phyloP scores from a whole-genome alignment of 1,140 invertebrate species.

The Plectus sambesii region DNA sequence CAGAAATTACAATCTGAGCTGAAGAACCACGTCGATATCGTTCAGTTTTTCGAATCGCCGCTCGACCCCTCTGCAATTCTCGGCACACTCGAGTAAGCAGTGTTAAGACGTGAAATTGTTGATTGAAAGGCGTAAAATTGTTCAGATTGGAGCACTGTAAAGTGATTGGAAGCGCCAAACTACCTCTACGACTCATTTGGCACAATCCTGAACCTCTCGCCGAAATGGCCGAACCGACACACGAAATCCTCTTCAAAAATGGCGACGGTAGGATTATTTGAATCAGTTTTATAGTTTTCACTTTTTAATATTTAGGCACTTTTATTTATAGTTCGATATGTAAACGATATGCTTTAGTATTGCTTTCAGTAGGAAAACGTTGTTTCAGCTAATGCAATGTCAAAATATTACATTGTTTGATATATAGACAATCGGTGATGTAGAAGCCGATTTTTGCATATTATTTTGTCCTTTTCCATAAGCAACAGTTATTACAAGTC shows the following conservation, averaged over 20 bases:
- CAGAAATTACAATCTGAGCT: slow-evolving; percentile 52
- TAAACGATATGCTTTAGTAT: too few species aligned
- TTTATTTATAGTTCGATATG: slow-evolving; percentile 7
- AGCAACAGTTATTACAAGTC: too few species aligned
- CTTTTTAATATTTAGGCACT: background rate
- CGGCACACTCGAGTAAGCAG: slow-evolving; percentile 45
- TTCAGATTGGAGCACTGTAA: slow-evolving; percentile 64
- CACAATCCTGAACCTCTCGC: slow-evolving; percentile 63
- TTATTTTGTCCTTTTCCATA: too few species aligned
- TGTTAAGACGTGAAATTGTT: background rate
- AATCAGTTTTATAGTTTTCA: too few species aligned
- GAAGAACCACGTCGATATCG: slow-evolving; percentile 51
- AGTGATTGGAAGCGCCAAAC: slow-evolving; percentile 93
- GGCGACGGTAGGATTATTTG: slow-evolving; percentile 81
- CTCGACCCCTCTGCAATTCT: slow-evolving; percentile 40
- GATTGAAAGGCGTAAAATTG: slow-evolving; percentile 3
- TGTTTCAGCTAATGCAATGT: too few species aligned
- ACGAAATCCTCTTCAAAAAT: slow-evolving; percentile 77
- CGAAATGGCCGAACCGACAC: slow-evolving; percentile 16
- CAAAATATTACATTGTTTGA: too few species aligned
- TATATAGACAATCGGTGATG: too few species aligned
- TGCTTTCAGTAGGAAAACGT: too few species aligned
- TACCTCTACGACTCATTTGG: slow-evolving; percentile 82
- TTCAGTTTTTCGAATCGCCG: slow-evolving; percentile 41
- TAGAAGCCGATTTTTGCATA: too few species aligned